Percentiles rank a stretch among this genome's conserved stretches.
Evolutionary conservation across 2,888 invertebrate species (phyloP).

Genomic region (Drosophila ustulata): DNA sequence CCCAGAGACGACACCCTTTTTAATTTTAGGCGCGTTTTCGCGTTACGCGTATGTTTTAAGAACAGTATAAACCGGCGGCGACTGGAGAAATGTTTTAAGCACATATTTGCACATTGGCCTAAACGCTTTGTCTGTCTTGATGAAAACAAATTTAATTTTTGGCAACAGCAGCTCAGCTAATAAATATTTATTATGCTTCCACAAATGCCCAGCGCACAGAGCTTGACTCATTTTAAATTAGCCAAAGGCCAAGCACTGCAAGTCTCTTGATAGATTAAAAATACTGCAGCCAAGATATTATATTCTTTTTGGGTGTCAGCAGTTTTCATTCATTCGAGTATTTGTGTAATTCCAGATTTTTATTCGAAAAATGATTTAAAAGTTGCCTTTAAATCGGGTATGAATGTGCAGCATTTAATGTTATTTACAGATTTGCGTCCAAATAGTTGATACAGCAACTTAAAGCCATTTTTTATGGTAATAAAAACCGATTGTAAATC

Average conservation of each 20-base stretch:
- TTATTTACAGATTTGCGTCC: background rate
- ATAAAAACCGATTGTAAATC: constrained; percentile 9
- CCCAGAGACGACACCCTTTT: constrained; percentile 66
- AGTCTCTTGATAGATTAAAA: constrained; percentile 18
- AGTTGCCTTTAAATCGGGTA: constrained; percentile 4
- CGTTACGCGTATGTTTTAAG: constrained; percentile 20
- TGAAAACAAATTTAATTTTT: constrained; percentile 77
- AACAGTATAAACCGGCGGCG: constrained; percentile 16
- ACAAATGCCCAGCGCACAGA: constrained; percentile 23
- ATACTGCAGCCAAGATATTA: background rate
- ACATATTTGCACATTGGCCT: constrained; percentile 41
- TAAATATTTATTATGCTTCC: constrained; percentile 72
- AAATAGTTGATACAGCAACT: constrained; percentile 7
- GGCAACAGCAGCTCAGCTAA: constrained; percentile 51
- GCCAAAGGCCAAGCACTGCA: constrained; percentile 23
- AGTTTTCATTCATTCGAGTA: background rate
- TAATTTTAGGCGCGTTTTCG: constrained; percentile 62
- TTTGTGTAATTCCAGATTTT: constrained; percentile 1
- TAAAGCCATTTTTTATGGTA: constrained; percentile 19
- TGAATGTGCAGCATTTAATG: background rate
- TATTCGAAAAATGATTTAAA: background rate
- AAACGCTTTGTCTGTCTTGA: constrained; percentile 68
- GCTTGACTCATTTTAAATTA: constrained; percentile 28
- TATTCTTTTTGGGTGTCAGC: background rate
- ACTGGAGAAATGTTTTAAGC: constrained; percentile 30